These are phyloP conservation scores for Paracyclopina nana DNA, from an alignment of 1,140 invertebrate species.

Conservation along the genomic window DNA sequence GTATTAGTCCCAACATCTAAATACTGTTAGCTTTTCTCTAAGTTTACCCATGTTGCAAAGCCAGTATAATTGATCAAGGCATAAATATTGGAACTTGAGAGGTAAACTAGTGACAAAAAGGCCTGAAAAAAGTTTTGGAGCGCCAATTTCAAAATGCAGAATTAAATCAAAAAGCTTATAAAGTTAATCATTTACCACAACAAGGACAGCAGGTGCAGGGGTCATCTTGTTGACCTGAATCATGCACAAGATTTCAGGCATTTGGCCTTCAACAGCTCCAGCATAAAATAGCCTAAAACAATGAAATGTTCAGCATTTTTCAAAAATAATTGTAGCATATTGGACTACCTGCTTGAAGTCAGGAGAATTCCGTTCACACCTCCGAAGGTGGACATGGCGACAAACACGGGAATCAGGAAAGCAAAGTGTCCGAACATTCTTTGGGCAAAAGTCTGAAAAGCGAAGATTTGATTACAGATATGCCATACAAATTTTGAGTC, in stretches of 20 bases:
- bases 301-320: neutral
- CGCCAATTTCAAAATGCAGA: neutral
- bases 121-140: conserved; percentile 15
- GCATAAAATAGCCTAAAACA: conserved; percentile 23
- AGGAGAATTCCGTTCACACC: conserved; percentile 39
- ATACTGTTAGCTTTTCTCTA: neutral
- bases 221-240: conserved; percentile 29
- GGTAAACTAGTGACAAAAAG: conserved; percentile 14
- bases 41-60: conserved; percentile 16
- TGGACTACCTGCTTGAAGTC: conserved; percentile 30
- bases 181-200: conserved; percentile 24
- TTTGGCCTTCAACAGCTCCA: conserved; percentile 31
- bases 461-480: neutral
- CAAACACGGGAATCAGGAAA: conserved; percentile 38
- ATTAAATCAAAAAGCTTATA: neutral
- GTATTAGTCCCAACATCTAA: neutral
- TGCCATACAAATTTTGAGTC: too few species aligned
- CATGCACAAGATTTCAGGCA: conserved; percentile 31
- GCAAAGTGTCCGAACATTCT: conserved; percentile 32
- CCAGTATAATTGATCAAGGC: conserved; percentile 17
- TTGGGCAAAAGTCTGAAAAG: conserved; percentile 29
- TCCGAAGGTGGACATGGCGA: conserved; percentile 39
- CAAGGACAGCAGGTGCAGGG: conserved; percentile 30
- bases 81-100: conserved; percentile 14
- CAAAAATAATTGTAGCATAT: neutral